phyloP scores from a whole-genome alignment of 2,888 invertebrate genomes.

The Campoplex capitator region DNA sequence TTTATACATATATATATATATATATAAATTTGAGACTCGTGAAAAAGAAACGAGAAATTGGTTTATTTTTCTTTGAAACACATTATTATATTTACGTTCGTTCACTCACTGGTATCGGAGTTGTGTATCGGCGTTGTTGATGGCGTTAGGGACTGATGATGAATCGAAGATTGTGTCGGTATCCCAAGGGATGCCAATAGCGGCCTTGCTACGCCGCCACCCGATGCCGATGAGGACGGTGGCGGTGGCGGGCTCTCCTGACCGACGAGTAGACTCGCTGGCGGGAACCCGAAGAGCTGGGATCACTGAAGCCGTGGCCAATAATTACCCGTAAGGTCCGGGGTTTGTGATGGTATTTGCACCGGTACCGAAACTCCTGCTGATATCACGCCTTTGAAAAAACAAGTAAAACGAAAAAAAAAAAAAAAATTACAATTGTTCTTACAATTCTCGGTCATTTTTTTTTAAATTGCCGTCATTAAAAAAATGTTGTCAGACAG shows the following conservation, averaged over 20 bases:
- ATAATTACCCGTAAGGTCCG: conserved; percentile 92
- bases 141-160: conserved; percentile 69
- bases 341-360: conserved; percentile 94
- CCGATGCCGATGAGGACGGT: conserved; percentile 85
- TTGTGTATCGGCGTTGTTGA: conserved; percentile 78
- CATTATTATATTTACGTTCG: conserved; percentile 44
- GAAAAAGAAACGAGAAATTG: not conserved
- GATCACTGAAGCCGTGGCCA: conserved; percentile 98
- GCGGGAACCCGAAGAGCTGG: conserved; percentile 94
- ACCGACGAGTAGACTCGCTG: conserved; percentile 89
- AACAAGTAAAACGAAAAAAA: not conserved
- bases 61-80: not conserved
- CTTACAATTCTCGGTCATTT: not conserved
- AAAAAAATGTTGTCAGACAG: no score
- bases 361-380: conserved; percentile 96
- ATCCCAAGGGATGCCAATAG: conserved; percentile 81
- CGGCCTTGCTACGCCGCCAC: conserved; percentile 82
- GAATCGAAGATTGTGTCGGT: conserved; percentile 75
- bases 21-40: conserved; percentile 10
- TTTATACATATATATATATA: no score
- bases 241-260: conserved; percentile 85
- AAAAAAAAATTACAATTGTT: not conserved
- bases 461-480: not conserved
- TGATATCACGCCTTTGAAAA: conserved; percentile 93
- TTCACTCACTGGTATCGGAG: conserved; percentile 84